phyloP scores from a whole-genome alignment of 2,888 invertebrate species.

The Nymphalis c-album region DNA sequence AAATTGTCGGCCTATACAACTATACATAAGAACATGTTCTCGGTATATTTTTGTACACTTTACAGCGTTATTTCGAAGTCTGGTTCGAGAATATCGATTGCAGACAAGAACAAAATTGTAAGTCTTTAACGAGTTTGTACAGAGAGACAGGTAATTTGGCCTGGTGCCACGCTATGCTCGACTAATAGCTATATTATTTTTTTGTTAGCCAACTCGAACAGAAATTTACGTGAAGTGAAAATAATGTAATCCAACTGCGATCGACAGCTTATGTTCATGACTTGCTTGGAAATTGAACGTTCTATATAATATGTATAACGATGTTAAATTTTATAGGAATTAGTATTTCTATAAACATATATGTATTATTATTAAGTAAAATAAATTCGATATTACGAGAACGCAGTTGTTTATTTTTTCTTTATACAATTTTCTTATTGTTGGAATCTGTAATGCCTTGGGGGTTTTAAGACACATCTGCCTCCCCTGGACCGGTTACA shows the following conservation, averaged over 20 bases:
- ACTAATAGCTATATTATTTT: slow-evolving; percentile 50
- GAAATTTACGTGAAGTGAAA: slow-evolving; percentile 61
- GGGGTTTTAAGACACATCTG: slow-evolving; percentile 76
- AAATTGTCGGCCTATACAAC: slow-evolving; percentile 17
- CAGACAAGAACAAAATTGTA: slow-evolving; percentile 16
- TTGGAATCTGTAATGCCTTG: slow-evolving; percentile 69
- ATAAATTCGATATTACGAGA: neutral
- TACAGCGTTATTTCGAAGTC: slow-evolving; percentile 2
- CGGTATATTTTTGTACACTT: slow-evolving; percentile 8
- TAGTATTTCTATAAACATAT: neutral
- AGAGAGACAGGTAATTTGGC: slow-evolving; percentile 65
- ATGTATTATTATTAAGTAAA: neutral
- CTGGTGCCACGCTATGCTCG: slow-evolving; percentile 57
- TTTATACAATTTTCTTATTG: slow-evolving; percentile 69
- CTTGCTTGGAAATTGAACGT: slow-evolving; percentile 10
- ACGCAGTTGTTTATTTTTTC: slow-evolving; percentile 20
- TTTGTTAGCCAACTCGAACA: slow-evolving; percentile 35
- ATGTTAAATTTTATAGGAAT: neutral
- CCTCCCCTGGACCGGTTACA: slow-evolving; percentile 76
- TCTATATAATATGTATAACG: neutral
- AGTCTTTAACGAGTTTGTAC: slow-evolving; percentile 52
- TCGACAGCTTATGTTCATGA: slow-evolving; percentile 3
- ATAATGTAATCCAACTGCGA: slow-evolving; percentile 43
- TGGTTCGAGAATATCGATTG: slow-evolving; percentile 1
- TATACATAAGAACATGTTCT: slow-evolving; percentile 7